Evolutionary conservation across 2,888 invertebrate genomes (phyloP).

Genomic region (Mythimna impura): DNA sequence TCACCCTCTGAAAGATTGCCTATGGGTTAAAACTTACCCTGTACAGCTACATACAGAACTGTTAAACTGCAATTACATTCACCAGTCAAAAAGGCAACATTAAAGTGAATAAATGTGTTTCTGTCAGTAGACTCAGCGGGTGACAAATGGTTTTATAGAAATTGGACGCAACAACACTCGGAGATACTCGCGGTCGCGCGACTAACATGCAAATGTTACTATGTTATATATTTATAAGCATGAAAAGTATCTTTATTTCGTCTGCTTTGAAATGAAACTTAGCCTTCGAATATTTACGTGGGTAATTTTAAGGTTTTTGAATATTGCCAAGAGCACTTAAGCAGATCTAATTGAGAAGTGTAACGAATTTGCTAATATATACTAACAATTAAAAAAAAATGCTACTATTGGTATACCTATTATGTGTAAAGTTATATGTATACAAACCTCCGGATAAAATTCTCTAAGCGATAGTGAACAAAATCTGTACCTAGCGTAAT

Average conservation of each 20-base stretch:
- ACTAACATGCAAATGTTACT: not conserved
- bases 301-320: slow-evolving; percentile 30
- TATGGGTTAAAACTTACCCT: not conserved
- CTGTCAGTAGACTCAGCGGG: slow-evolving; percentile 61
- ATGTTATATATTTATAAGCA: not conserved
- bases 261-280: slow-evolving; percentile 20
- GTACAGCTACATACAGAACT: not conserved
- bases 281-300: slow-evolving; percentile 36
- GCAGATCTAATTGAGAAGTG: slow-evolving; percentile 29
- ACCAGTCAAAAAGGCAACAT: slow-evolving; percentile 51
- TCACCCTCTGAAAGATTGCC: not conserved
- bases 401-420: not conserved
- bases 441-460: too few species aligned
- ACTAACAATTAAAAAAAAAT: not conserved
- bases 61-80: slow-evolving; percentile 31
- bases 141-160: slow-evolving; percentile 73
- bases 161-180: slow-evolving; percentile 64
- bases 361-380: slow-evolving; percentile 3
- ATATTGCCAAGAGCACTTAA: not conserved
- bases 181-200: slow-evolving; percentile 22
- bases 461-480: too few species aligned
- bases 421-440: too few species aligned
- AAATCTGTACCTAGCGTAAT: not conserved
- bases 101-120: slow-evolving; percentile 72
- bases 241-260: slow-evolving; percentile 10